phyloP scores from a whole-genome alignment of 2,797 vertebrate species.

The Fistularia tabacaria region DNA sequence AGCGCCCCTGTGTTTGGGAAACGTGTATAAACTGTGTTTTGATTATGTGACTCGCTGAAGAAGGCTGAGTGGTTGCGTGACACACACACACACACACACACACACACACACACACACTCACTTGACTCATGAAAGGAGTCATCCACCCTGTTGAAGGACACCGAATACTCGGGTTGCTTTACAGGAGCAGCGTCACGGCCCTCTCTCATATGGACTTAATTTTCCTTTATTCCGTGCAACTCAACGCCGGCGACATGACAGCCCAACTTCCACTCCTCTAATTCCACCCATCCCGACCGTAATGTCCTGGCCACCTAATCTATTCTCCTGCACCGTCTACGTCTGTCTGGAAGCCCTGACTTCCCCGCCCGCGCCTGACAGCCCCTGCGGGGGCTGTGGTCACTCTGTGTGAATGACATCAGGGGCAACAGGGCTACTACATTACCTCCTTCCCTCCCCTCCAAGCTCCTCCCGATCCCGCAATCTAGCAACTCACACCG shows the following conservation, averaged over 20 bases:
- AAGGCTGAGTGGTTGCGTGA: too few species aligned
- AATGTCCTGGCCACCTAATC: conserved; percentile 64
- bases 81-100: too few species aligned
- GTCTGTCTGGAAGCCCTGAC: conserved; percentile 61
- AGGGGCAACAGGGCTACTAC: conserved; percentile 58
- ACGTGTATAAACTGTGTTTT: too few species aligned
- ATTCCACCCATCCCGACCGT: conserved; percentile 67
- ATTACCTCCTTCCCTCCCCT: conserved; percentile 50
- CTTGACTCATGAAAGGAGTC: too few species aligned
- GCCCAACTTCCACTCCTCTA: conserved; percentile 42
- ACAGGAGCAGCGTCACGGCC: too few species aligned
- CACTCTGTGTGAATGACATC: conserved; percentile 66
- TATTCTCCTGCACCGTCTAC: conserved; percentile 49
- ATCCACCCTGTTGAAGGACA: too few species aligned
- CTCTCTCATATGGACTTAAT: conserved; percentile 5
- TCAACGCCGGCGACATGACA: conserved; percentile 49
- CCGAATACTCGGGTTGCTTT: too few species aligned
- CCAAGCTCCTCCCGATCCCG: conserved; percentile 48
- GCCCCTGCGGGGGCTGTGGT: conserved; percentile 68
- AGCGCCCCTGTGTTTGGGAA: neutral
- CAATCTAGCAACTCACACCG: conserved; percentile 68
- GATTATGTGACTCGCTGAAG: too few species aligned
- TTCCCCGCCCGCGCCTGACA: conserved; percentile 69
- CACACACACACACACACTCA: too few species aligned
- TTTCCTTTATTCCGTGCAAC: conserved; percentile 51